These are phyloP conservation scores for Coreius guichenoti DNA, from an alignment of 2,797 vertebrate species.

Conservation along the genomic window DNA sequence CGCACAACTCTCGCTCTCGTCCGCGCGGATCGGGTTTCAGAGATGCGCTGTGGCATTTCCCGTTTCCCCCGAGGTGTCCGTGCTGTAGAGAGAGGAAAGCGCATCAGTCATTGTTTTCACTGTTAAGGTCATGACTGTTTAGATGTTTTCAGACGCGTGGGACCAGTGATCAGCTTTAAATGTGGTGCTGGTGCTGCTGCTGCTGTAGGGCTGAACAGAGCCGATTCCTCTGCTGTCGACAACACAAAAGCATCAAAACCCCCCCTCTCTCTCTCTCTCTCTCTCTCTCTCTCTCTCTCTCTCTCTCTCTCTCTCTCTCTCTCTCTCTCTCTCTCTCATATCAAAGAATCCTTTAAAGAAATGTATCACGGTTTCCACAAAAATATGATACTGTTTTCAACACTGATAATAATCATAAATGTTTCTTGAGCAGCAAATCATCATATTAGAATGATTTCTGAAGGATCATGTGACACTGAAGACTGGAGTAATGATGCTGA, in stretches of 20 bases:
- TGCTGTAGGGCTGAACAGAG: neutral
- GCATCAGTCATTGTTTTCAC: neutral
- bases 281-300: too few species aligned
- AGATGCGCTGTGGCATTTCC: constrained; percentile 14
- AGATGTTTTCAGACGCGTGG: neutral
- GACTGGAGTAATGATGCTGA: neutral
- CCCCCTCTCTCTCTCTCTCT: too few species aligned
- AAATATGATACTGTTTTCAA: neutral
- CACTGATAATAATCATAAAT: too few species aligned
- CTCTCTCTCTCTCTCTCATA: too few species aligned
- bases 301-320: too few species aligned
- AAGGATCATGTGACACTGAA: neutral
- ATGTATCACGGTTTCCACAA: neutral
- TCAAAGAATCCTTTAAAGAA: too few species aligned
- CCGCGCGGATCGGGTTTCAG: neutral
- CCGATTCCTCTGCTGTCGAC: neutral
- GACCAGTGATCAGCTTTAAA: neutral
- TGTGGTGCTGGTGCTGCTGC: neutral
- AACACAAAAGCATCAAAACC: neutral
- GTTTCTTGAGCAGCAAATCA: too few species aligned
- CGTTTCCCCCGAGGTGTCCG: neutral
- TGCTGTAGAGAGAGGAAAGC: neutral
- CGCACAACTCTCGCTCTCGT: neutral
- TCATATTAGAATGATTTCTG: too few species aligned
- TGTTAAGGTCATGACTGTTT: constrained; percentile 14